Evolutionary conservation across 2,113 vertebrate species (phyloP), one percentile per base, ranked within the genome.

Genomic region (Andinoacara biseriatus): DNA sequence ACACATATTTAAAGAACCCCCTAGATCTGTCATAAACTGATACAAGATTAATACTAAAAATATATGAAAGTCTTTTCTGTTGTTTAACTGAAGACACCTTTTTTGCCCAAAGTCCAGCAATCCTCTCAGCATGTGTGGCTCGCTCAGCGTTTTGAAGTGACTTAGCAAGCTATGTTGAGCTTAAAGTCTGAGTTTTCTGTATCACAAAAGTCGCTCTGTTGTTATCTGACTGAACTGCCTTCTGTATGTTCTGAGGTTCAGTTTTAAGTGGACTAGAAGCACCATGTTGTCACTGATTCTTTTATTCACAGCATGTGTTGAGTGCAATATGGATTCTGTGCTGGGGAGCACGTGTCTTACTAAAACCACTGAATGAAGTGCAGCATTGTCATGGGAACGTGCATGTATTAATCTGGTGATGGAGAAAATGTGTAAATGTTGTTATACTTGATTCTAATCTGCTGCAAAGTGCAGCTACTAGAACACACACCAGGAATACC

Each of bases 211-310:
- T 35, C 35, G 8, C 8, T 35, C 35, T 35, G 35, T 35, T 35
- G 35, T 35, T 9, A 35, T 7, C 35, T 35, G 35, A 35, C 35
- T 2, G 2, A 35, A 35, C 8, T 1, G 35, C 35, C 35, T 35
- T 2, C 35, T 33, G 31, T 7, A 33, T 33, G 35, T 35, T 3
- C 22, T 40, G 11, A 22, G 11, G 40, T 63, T 63, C 22, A n/a
- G 20, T 63, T 63, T 38, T 22, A 22, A 40, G 38, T 22, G 20
- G 22, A 35, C 61, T 63, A 13, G 40, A 63, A 38, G 20, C 0
- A 0, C 20, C 61, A 63, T 6, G 1, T 38, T 22, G 38, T 38
- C 2, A 3, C 59, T 18, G 33, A 11, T 46, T 46, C 11, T 46
- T 17, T 15, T 40, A 22, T 63, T 22, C 40, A 40, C 20, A 0